Evolutionary conservation across 2,113 vertebrate species (phyloP).

Genomic region (Phaethon lepturus): DNA sequence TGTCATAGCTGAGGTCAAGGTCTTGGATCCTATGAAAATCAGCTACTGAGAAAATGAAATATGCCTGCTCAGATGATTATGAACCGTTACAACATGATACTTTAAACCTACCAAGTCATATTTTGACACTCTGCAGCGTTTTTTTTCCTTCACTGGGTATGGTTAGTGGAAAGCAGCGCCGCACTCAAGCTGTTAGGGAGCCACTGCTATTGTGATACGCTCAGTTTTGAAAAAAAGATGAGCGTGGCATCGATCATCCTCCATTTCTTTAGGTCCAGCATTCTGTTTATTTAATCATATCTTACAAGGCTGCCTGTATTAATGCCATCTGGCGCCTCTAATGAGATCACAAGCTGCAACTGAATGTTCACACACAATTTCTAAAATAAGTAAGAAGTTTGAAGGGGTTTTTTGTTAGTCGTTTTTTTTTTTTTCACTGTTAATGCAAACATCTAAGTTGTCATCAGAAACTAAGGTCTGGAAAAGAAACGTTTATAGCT

Average conservation of each 20-base stretch:
- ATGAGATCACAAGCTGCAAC: neutral
- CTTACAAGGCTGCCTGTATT: neutral
- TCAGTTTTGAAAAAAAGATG: neutral
- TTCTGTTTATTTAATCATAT: neutral
- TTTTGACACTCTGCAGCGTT: neutral
- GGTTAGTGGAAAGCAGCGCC: neutral
- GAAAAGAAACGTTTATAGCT: neutral
- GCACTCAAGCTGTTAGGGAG: neutral
- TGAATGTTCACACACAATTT: neutral
- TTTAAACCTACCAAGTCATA: neutral
- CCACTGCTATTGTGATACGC: neutral
- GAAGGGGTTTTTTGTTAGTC: accelerated
- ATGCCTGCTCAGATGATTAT: neutral
- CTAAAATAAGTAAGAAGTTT: neutral
- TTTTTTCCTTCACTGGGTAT: neutral
- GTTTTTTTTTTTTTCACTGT: neutral
- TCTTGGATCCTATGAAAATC: neutral
- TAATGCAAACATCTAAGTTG: neutral
- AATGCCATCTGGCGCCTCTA: neutral
- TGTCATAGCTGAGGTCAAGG: neutral
- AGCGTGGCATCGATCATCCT: neutral
- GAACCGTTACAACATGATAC: neutral
- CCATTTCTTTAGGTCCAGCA: neutral
- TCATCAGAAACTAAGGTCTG: neutral
- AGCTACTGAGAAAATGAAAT: neutral